Conservation (phyloP, 2,797 vertebrate species). For the Hypotaenidia philippensis region DNA sequence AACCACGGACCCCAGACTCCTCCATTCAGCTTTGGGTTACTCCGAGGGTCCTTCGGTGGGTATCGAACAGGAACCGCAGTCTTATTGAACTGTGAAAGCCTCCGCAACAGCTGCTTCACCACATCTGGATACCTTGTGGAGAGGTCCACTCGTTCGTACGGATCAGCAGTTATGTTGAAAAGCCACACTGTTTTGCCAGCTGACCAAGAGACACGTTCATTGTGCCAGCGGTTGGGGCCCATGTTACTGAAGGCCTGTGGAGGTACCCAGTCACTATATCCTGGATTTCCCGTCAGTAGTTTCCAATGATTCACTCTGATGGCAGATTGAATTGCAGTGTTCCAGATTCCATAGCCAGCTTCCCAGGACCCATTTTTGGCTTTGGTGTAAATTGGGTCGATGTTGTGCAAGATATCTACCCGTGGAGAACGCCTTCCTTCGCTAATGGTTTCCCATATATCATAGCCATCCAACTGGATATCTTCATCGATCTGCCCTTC, state of each 20-base stretch:
- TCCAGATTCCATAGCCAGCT: slow-evolving; percentile 94
- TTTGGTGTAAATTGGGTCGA: slow-evolving; percentile 93
- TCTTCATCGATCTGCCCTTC: slow-evolving; percentile 93
- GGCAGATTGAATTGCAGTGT: slow-evolving; percentile 94
- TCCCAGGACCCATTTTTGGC: slow-evolving; percentile 95
- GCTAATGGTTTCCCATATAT: slow-evolving; percentile 96
- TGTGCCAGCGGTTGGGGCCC: slow-evolving; percentile 91
- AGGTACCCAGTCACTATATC: slow-evolving; percentile 96
- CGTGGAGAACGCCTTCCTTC: slow-evolving; percentile 93
- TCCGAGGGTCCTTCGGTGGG: slow-evolving; percentile 92
- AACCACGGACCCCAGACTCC: slow-evolving; percentile 98
- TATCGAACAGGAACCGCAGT: slow-evolving; percentile 94
- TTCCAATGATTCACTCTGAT: slow-evolving; percentile 96
- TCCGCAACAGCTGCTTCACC: slow-evolving; percentile 90
- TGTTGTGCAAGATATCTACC: slow-evolving; percentile 96
- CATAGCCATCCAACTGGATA: slow-evolving; percentile 91
- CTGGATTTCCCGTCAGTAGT: slow-evolving; percentile 93
- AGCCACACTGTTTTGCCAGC: slow-evolving; percentile 94
- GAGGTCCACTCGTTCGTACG: slow-evolving; percentile 93
- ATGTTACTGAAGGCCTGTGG: slow-evolving; percentile 94
- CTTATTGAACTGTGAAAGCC: slow-evolving; percentile 91
- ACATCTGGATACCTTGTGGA: slow-evolving; percentile 88
- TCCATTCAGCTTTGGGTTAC: slow-evolving; percentile 94
- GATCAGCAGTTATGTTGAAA: slow-evolving; percentile 96
- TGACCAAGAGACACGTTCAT: slow-evolving; percentile 88